Percentiles rank a stretch among this genome's conserved stretches.
These are phyloP conservation scores for Gorsachius goisagi DNA, from an alignment of 2,113 vertebrate genomes.

Conservation along the genomic window DNA sequence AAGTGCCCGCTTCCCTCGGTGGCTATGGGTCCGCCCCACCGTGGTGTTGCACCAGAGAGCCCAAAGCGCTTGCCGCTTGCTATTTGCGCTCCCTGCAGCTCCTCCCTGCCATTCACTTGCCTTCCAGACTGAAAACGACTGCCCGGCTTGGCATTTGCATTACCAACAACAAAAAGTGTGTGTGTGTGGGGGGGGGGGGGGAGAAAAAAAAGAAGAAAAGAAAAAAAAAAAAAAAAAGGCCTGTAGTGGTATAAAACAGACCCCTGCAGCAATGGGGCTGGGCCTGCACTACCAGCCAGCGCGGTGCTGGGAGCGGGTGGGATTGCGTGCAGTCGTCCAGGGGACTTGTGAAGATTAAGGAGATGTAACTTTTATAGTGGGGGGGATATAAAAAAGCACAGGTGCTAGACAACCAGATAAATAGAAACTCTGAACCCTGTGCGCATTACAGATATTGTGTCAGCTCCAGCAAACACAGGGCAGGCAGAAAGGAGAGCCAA, in stretches of 20 bases:
- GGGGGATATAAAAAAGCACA: neutral
- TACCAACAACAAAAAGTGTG: neutral
- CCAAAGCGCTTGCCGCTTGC: accelerated
- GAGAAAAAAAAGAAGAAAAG: neutral
- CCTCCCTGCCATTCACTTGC: neutral
- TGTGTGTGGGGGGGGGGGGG: accelerated
- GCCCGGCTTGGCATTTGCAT: neutral
- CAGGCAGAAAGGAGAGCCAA: neutral
- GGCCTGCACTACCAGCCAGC: neutral
- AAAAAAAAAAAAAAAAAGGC: neutral
- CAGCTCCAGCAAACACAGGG: neutral
- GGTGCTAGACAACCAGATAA: neutral
- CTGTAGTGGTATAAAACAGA: neutral
- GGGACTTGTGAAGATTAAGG: accelerated
- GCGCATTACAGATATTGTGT: accelerated
- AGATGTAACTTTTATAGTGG: neutral
- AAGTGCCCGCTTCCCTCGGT: neutral
- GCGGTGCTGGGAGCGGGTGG: accelerated
- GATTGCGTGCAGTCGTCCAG: accelerated
- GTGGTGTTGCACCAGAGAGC: neutral
- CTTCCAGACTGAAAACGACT: neutral
- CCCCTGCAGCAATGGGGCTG: neutral
- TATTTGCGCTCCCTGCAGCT: neutral
- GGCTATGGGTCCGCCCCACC: too few relatives aligned
- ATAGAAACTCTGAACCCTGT: neutral